Evolutionary conservation across 2,888 invertebrate genomes (phyloP).

Genomic region (Cerastis rubricosa): DNA sequence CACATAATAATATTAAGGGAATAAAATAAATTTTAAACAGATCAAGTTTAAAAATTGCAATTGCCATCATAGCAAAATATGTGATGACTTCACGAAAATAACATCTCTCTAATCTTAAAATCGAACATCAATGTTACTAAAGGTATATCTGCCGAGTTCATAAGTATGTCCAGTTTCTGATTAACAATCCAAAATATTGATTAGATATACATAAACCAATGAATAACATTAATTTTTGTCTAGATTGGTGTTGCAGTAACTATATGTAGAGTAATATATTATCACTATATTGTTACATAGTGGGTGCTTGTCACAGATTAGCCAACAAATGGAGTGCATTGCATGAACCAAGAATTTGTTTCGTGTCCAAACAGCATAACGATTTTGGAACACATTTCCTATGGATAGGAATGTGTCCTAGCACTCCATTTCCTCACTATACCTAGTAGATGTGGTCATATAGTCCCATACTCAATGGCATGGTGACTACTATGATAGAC

Average conservation of each 20-base stretch:
- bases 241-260: conserved; percentile 72
- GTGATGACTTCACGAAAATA: conserved; percentile 48
- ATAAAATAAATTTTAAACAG: conserved; percentile 32
- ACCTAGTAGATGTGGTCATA: conserved; percentile 47
- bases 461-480: conserved; percentile 45
- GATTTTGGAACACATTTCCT: not conserved
- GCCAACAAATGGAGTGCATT: conserved; percentile 56
- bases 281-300: conserved; percentile 67
- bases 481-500: conserved; percentile 66
- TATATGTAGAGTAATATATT: conserved; percentile 67
- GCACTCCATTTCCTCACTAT: conserved; percentile 43
- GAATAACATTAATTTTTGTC: conserved; percentile 65
- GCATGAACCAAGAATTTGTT: conserved; percentile 8
- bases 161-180: conserved; percentile 41
- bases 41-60: conserved; percentile 42
- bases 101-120: conserved; percentile 54
- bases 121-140: conserved; percentile 63
- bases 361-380: not conserved
- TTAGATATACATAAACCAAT: conserved; percentile 63
- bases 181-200: conserved; percentile 58
- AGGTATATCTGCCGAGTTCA: conserved; percentile 59
- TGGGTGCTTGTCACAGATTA: conserved; percentile 63
- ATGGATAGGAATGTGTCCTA: conserved; percentile 1
- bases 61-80: conserved; percentile 48
- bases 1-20: conserved; percentile 23